Percentiles rank a stretch among this genome's conserved stretches.
These are phyloP conservation scores for Melitaea athalia DNA, from an alignment of 2,888 invertebrate species.

Conservation along the genomic window DNA sequence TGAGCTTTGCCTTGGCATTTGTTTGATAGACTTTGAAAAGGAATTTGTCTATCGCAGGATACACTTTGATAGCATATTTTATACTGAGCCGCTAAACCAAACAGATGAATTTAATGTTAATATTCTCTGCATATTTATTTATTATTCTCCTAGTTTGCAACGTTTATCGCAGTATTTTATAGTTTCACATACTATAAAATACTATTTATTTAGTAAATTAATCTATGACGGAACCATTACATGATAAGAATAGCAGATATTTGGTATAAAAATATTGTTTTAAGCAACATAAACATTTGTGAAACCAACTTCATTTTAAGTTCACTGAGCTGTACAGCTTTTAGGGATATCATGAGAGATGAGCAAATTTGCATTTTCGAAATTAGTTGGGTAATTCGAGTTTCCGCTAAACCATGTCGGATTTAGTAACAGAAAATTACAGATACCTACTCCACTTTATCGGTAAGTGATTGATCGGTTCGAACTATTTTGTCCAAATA, in stretches of 20 bases:
- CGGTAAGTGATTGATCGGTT: background rate
- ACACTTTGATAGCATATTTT: too few relatives aligned
- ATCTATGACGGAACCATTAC: too few relatives aligned
- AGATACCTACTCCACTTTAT: background rate
- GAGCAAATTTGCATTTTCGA: slow-evolving; percentile 9
- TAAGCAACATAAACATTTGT: background rate
- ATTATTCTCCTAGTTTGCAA: too few relatives aligned
- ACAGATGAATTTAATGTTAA: too few relatives aligned
- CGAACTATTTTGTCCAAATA: background rate
- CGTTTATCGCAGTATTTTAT: too few relatives aligned
- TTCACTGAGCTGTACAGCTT: slow-evolving; percentile 11
- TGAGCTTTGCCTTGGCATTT: background rate
- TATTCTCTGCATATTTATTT: too few relatives aligned
- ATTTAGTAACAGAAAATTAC: slow-evolving; percentile 16
- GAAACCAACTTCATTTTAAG: slow-evolving; percentile 15
- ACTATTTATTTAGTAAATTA: too few relatives aligned
- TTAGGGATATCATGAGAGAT: slow-evolving; percentile 7
- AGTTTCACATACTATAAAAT: too few relatives aligned
- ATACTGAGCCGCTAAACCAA: too few relatives aligned
- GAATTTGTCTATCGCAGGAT: too few relatives aligned
- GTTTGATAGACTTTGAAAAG: background rate
- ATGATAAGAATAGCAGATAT: too few relatives aligned
- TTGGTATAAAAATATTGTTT: too few relatives aligned
- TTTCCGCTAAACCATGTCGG: slow-evolving; percentile 21
- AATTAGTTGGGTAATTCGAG: slow-evolving; percentile 7